Evolutionary conservation across 2,888 invertebrate genomes (phyloP).

Genomic region (Pogonocherus hispidulus): DNA sequence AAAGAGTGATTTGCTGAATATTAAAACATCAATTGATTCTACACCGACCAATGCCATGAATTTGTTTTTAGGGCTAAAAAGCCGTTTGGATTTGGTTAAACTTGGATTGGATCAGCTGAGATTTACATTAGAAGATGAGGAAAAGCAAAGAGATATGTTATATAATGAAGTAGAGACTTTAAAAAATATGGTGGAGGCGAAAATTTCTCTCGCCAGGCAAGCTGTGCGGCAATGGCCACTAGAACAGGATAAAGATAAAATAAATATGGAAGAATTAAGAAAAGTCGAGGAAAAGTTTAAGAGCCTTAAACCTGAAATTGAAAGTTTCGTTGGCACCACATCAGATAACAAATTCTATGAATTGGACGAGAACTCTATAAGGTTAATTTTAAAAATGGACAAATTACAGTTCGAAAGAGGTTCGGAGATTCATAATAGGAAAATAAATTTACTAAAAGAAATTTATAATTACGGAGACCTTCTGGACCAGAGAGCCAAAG

Average conservation of each 20-base stretch:
- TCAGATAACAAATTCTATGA: constrained; percentile 48
- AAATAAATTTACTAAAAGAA: constrained; percentile 49
- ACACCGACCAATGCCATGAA: constrained; percentile 41
- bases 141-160: constrained; percentile 48
- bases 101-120: constrained; percentile 47
- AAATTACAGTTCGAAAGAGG: constrained; percentile 46
- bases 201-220: constrained; percentile 47
- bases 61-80: constrained; percentile 44
- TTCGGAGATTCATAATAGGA: constrained; percentile 42
- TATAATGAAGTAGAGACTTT: constrained; percentile 49
- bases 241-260: constrained; percentile 36
- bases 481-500: constrained; percentile 49
- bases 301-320: constrained; percentile 43
- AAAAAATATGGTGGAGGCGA: constrained; percentile 51
- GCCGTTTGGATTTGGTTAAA: constrained; percentile 49
- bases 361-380: constrained; percentile 48
- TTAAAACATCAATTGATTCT: constrained; percentile 46
- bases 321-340: constrained; percentile 47
- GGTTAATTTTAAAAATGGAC: constrained; percentile 47
- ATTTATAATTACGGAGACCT: constrained; percentile 47
- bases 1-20: constrained; percentile 43
- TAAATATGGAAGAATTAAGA: constrained; percentile 36
- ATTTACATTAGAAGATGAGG: constrained; percentile 44
- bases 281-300: constrained; percentile 47
- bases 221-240: constrained; percentile 42